A percentile compares a stretch with the other conserved stretches of the same genome.
These are phyloP conservation scores for Trichopria drosophilae DNA, from an alignment of 2,888 invertebrate species.

Conservation along the genomic window DNA sequence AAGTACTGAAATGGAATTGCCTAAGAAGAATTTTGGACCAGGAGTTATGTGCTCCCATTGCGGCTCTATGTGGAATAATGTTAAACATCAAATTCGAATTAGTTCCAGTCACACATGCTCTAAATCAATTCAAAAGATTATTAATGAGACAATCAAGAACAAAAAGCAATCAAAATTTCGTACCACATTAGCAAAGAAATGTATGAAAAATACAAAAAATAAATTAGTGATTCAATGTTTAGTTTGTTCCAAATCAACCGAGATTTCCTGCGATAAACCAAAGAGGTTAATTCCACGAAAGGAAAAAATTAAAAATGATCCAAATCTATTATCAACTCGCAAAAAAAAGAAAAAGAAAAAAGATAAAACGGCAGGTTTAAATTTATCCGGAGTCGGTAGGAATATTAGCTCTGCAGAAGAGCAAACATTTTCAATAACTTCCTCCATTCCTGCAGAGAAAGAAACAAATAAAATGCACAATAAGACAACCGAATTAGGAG, in stretches of 20 bases:
- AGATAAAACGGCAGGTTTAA: conserved; percentile 59
- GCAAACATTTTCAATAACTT: conserved; percentile 5
- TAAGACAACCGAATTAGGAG: background rate
- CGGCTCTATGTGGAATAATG: conserved; percentile 45
- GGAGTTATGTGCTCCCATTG: conserved; percentile 45
- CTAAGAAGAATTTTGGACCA: conserved; percentile 45
- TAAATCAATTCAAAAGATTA: conserved; percentile 39
- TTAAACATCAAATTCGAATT: conserved; percentile 40
- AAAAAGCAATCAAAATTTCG: conserved; percentile 36
- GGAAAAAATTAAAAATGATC: conserved; percentile 5
- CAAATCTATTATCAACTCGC: conserved; percentile 10
- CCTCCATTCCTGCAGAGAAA: conserved; percentile 10
- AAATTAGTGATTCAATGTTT: conserved; percentile 47
- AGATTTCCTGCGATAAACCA: conserved; percentile 43
- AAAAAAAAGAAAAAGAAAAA: conserved; percentile 53
- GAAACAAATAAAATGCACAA: conserved; percentile 4
- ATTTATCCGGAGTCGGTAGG: conserved; percentile 37
- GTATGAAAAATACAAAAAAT: conserved; percentile 43
- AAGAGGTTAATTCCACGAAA: conserved; percentile 33
- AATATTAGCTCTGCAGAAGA: conserved; percentile 3
- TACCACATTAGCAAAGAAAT: conserved; percentile 41
- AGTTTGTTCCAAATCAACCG: conserved; percentile 43
- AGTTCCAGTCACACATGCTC: conserved; percentile 37
- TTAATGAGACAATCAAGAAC: conserved; percentile 26
- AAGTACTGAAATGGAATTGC: conserved; percentile 28